Conservation (phyloP, 2,888 invertebrate genomes). For the Scaptomyza reducta region DNA sequence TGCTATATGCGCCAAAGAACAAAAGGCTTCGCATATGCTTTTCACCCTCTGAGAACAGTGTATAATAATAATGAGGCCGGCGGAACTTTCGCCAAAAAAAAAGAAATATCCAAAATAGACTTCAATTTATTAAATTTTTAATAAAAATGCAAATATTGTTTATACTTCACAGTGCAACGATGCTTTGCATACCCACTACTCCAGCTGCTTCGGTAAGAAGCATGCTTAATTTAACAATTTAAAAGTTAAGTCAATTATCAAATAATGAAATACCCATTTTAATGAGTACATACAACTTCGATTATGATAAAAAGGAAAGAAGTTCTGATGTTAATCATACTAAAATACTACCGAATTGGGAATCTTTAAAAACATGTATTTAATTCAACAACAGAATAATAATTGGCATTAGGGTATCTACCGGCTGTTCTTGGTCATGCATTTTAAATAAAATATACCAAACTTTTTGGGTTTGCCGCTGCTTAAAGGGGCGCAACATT, state of each 20-base stretch:
- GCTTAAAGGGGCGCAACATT: conserved; percentile 61
- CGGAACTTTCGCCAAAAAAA: conserved; percentile 35
- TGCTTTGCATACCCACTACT: conserved; percentile 29
- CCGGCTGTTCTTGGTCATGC: neutral
- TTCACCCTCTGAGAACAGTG: conserved; percentile 2
- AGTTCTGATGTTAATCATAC: neutral
- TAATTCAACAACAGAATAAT: neutral
- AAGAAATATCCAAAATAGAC: conserved; percentile 31
- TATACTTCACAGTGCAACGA: conserved; percentile 19
- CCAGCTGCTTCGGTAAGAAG: neutral
- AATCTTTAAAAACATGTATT: neutral
- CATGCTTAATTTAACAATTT: neutral
- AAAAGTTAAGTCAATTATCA: no score
- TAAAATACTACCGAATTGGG: neutral
- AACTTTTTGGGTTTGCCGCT: conserved; percentile 26
- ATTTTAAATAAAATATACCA: conserved; percentile 16
- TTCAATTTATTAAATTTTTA: conserved; percentile 69
- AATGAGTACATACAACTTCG: no score
- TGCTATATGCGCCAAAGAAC: neutral
- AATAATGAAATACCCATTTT: no score
- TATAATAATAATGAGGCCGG: conserved; percentile 36
- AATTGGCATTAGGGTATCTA: conserved; percentile 8
- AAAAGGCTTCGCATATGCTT: neutral
- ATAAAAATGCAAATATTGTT: conserved; percentile 74
- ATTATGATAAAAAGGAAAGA: no score